These are phyloP conservation scores for Eulemur rubriventer DNA, from an alignment of 2,797 vertebrate species.

Conservation along the genomic window DNA sequence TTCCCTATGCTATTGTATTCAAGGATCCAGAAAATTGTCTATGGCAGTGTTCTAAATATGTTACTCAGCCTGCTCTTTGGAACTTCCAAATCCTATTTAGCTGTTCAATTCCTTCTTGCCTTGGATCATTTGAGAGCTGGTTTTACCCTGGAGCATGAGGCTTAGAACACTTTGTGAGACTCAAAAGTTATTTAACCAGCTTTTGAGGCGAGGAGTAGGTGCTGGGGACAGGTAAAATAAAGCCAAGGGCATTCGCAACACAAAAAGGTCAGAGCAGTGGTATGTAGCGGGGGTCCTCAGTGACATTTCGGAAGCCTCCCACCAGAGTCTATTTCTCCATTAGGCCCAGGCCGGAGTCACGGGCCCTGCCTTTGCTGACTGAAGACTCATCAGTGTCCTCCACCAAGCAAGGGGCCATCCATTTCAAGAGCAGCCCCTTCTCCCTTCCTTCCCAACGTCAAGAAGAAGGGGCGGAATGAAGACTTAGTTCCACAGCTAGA, in stretches of 20 bases:
- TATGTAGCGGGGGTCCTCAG: not conserved
- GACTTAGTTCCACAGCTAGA: rapidly evolving
- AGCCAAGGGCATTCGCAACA: not conserved
- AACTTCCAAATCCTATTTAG: not conserved
- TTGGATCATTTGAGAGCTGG: not conserved
- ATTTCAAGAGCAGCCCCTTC: not conserved
- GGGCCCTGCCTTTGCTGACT: not conserved
- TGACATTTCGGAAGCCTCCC: not conserved
- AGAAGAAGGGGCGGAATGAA: not conserved
- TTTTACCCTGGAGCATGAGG: not conserved
- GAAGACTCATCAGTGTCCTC: not conserved
- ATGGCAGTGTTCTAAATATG: not conserved
- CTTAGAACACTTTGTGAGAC: not conserved
- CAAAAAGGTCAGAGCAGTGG: not conserved
- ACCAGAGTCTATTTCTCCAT: not conserved
- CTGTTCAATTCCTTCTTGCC: not conserved
- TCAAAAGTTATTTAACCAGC: rapidly evolving
- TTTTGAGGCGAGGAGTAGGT: rapidly evolving
- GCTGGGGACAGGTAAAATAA: rapidly evolving
- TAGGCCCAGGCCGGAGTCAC: not conserved
- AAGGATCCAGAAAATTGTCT: not conserved
- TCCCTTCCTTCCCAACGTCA: not conserved
- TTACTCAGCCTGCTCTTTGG: not conserved
- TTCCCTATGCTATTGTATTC: not conserved
- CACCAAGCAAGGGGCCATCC: not conserved